Evolutionary conservation across 2,797 vertebrate genomes (phyloP).

Genomic region (Crypturellus tataupa): DNA sequence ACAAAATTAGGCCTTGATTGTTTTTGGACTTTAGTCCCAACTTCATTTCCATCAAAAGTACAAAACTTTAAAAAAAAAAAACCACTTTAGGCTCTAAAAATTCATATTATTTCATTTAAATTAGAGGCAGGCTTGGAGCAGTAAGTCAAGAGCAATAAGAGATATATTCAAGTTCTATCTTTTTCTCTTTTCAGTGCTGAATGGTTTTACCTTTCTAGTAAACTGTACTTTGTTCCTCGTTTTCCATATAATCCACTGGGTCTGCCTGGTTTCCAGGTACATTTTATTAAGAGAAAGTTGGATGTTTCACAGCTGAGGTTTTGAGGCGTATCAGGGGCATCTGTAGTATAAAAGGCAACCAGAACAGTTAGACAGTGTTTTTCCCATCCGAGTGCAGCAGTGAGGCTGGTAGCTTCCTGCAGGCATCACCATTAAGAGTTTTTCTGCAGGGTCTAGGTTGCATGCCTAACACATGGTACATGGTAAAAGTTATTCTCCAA

Average conservation of each 20-base stretch:
- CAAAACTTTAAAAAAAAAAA: not conserved
- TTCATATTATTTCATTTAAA: not conserved
- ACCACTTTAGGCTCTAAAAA: not conserved
- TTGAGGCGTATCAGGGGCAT: conserved; percentile 81
- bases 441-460: not conserved
- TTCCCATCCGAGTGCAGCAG: not conserved
- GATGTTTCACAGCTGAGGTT: conserved; percentile 82
- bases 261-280: conserved; percentile 80
- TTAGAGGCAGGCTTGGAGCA: not conserved
- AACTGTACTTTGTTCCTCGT: conserved; percentile 74
- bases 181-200: not conserved
- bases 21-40: not conserved
- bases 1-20: not conserved
- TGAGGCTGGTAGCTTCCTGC: not conserved
- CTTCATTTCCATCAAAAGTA: not conserved
- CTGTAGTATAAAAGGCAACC: conserved; percentile 56
- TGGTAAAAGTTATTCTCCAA: not conserved
- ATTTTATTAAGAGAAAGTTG: conserved; percentile 76
- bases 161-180: not conserved
- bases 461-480: not conserved
- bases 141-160: not conserved
- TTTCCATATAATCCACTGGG: conserved; percentile 69
- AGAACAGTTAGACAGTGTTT: not conserved
- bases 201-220: conserved; percentile 80
- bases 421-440: not conserved